Evolutionary conservation across 2,888 invertebrate species (phyloP), one percentile per base, ranked within the genome.

Genomic region (Slavum lentiscoides): DNA sequence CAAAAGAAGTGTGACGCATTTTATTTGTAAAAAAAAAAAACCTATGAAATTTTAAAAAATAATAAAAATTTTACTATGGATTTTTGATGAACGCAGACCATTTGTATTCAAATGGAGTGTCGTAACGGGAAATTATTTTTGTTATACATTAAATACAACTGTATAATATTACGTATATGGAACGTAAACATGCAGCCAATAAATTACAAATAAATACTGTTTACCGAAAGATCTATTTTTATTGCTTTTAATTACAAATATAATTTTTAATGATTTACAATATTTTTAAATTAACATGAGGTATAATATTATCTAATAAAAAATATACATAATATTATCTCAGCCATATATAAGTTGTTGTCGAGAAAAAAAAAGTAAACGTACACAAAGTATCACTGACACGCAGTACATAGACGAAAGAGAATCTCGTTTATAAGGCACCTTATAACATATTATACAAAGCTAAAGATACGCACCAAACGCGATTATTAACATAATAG

Each of bases 161-260:
- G 4, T 30, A 30, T 30, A 30, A 30, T 30, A 30, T 30, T 30
- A 30, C 4, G 30, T 30, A 30, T 30, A 30, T 30, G 30, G 4
- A 30, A 49, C 17, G 58, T 37, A 11, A 17, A 70, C 39, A 70
- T 6, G 15, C 19, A 15, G 30, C 30, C 7, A 37, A 55, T 19
- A 55, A 17, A 55, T 55, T 55, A 55, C 17, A 55, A 49, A 68
- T 69, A 55, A 30, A 23, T 43, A 62, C 30, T 55, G 23, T 69
- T 53, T 74, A 74, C 49, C 37, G 19, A n/a, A 0, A 49, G 30
- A 49, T n/a, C 49, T 49, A 2, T 62, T 64, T 64, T 53, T 74
- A 74, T 74, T 74, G 74, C 62, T 74, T 17, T 37, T 37, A 53
- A 62, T 49, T 74, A 74, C 30, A 64, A 74, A 74, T 64, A 17